Conservation (phyloP, 37 sponge, comb jelly and placozoan species). For the Cladorhizidae sp. region DNA sequence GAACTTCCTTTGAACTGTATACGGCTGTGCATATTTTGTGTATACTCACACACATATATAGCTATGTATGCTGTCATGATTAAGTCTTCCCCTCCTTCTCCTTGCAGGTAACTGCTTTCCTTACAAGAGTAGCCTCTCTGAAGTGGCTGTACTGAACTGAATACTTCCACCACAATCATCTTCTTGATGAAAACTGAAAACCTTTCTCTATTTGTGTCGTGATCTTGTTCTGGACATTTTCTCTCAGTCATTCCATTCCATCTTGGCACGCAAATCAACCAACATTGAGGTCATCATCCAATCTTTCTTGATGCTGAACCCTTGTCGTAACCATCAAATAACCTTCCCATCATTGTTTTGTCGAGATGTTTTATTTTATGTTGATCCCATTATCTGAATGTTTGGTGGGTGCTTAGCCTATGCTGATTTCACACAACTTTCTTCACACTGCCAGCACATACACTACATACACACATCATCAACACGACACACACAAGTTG, state of each 20-base stretch:
- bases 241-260: background rate
- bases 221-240: no score
- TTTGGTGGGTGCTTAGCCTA: slow-evolving; percentile 12
- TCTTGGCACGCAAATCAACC: background rate
- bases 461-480: background rate
- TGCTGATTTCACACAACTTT: slow-evolving; percentile 1
- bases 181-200: background rate
- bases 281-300: no score
- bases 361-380: background rate
- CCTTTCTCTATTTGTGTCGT: background rate
- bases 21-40: no score
- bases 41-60: no score
- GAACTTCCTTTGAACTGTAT: no score
- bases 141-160: slow-evolving; percentile 44
- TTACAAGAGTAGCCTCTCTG: slow-evolving; percentile 43
- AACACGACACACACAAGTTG: no score
- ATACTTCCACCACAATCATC: background rate
- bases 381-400: no score
- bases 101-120: slow-evolving; percentile 28
- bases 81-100: background rate
- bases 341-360: background rate
- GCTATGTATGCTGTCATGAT: no score
- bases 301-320: no score
- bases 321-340: background rate
- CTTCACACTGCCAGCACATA: background rate